Evolutionary conservation across 2,113 vertebrate species (phyloP).

Genomic region (human): DNA sequence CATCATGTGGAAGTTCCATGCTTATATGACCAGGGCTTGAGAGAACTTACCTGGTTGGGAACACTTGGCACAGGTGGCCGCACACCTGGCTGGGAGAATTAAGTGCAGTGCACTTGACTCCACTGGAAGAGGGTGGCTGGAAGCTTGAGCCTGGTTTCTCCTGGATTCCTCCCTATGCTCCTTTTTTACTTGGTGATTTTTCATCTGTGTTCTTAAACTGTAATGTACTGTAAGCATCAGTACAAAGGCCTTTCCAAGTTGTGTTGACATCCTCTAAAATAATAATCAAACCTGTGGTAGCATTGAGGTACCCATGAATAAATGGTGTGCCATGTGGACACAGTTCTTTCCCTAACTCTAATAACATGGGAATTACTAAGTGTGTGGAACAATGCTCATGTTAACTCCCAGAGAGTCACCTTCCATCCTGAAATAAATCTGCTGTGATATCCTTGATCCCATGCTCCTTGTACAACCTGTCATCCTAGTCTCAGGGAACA

Average conservation of each 20-base stretch:
- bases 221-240: background rate
- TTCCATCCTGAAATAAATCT: slow-evolving; percentile 62
- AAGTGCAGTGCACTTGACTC: background rate
- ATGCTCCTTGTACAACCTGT: slow-evolving; percentile 57
- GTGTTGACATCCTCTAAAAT: background rate
- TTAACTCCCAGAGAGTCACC: slow-evolving; percentile 70
- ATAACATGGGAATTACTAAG: slow-evolving; percentile 35
- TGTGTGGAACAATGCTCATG: slow-evolving; percentile 71
- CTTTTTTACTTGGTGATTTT: background rate
- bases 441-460: slow-evolving; percentile 71
- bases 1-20: background rate
- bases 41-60: background rate
- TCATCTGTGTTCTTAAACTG: background rate
- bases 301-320: background rate
- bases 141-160: background rate
- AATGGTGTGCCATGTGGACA: background rate
- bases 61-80: background rate
- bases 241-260: background rate
- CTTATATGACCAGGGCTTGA: background rate
- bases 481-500: slow-evolving; percentile 13
- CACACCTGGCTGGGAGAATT: background rate
- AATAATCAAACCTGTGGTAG: background rate
- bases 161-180: background rate
- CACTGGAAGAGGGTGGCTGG: background rate
- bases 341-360: background rate